A percentile compares a stretch with the other conserved stretches of the same genome.
phyloP scores from a whole-genome alignment of 2,797 vertebrate genomes.

The Alcedo quadribrachys region DNA sequence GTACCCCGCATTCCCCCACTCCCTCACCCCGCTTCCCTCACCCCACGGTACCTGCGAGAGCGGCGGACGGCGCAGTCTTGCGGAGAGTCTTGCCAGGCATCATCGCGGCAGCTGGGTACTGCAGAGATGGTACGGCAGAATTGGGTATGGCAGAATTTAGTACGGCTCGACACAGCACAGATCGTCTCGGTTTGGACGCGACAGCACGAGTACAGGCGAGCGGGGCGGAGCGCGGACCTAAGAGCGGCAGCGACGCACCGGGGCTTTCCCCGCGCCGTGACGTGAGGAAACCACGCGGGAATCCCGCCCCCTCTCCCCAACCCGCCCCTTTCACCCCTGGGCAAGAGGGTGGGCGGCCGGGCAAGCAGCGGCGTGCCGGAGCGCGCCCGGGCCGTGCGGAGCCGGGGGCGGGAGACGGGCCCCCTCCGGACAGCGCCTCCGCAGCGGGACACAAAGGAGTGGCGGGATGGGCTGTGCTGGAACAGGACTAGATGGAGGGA shows the following conservation, averaged over 20 bases:
- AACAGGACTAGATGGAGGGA: background rate
- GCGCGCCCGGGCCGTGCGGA: background rate
- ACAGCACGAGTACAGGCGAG: accelerated
- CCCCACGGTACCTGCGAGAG: background rate
- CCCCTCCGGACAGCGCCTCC: background rate
- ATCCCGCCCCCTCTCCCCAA: background rate
- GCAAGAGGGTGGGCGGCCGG: background rate
- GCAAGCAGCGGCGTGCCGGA: constrained; percentile 1
- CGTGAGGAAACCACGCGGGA: background rate
- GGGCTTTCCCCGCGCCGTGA: constrained; percentile 30
- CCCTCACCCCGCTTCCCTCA: background rate
- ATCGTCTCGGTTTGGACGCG: background rate
- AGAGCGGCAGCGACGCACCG: background rate
- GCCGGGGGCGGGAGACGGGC: too few relatives aligned
- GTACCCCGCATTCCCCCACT: accelerated
- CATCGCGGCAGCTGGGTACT: background rate
- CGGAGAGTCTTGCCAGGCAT: constrained; percentile 5
- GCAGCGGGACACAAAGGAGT: too few relatives aligned
- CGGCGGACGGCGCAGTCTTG: background rate
- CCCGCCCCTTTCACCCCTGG: background rate
- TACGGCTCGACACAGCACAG: background rate
- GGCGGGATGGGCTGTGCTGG: background rate
- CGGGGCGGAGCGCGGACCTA: background rate
- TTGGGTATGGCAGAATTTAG: too few relatives aligned
- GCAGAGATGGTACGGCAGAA: too few relatives aligned